Evolutionary conservation across 1,140 invertebrate species (phyloP).

Genomic region (Drosophila obscura): DNA sequence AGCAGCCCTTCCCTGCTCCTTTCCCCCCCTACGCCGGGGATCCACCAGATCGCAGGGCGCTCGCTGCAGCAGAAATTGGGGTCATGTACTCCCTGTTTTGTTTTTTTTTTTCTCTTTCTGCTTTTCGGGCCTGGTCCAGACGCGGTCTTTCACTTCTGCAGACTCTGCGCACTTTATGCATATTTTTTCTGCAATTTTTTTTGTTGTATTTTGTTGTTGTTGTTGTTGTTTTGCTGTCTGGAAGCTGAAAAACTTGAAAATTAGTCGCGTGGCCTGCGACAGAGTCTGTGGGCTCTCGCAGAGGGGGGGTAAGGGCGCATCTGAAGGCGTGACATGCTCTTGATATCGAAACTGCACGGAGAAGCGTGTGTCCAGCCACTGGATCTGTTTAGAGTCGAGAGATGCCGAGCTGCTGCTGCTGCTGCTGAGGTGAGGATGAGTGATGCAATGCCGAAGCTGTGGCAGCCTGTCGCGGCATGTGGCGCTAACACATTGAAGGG

Average conservation of each 20-base stretch:
- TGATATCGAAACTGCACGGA: constrained; percentile 9
- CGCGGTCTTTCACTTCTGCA: constrained; percentile 61
- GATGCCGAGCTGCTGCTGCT: too few species aligned
- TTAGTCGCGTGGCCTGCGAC: constrained; percentile 68
- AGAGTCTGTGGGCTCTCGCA: constrained; percentile 4
- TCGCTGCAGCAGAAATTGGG: constrained; percentile 73
- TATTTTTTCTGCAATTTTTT: constrained; percentile 39
- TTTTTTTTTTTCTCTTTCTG: too few species aligned
- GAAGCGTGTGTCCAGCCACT: constrained; percentile 22
- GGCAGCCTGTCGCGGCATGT: constrained; percentile 33
- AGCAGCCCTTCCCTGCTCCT: not conserved
- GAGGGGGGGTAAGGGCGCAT: not conserved
- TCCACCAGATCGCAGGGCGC: constrained; percentile 34
- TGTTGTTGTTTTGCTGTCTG: not conserved
- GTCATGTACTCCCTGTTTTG: constrained; percentile 71
- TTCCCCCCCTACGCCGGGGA: not conserved
- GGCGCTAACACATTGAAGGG: not conserved
- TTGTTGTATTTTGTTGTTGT: constrained; percentile 13
- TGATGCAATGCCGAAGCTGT: constrained; percentile 28
- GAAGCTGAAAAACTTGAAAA: constrained; percentile 61
- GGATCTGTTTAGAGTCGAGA: constrained; percentile 43
- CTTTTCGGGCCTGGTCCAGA: constrained; percentile 10
- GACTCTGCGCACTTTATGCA: constrained; percentile 39
- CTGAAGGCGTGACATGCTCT: constrained; percentile 23
- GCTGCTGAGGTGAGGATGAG: not conserved